Conservation (phyloP, 2,113 vertebrate species). For the Suricata suricatta region DNA sequence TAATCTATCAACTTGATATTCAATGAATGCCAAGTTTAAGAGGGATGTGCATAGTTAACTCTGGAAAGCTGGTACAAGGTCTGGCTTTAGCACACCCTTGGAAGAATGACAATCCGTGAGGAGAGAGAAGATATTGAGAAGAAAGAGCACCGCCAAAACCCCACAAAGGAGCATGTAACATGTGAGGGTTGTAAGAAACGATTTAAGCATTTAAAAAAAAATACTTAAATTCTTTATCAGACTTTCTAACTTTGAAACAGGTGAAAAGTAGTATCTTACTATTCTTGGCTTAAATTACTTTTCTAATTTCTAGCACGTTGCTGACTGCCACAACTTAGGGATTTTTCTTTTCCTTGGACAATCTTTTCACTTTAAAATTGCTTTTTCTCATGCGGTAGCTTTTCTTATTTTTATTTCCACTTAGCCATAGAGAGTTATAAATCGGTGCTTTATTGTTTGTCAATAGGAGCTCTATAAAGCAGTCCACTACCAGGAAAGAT, state of each 20-base stretch:
- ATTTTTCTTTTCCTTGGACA: not conserved
- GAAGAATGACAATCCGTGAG: not conserved
- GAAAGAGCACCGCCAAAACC: not conserved
- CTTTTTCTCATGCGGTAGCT: conserved; percentile 17
- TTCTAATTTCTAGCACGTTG: conserved; percentile 29
- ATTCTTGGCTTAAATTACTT: conserved; percentile 24
- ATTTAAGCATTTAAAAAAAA: not conserved
- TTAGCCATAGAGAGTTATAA: conserved; percentile 54
- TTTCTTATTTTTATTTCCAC: conserved; percentile 59
- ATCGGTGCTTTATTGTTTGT: conserved; percentile 19
- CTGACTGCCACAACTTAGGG: not conserved
- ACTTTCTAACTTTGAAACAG: not conserved
- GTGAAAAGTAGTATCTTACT: not conserved
- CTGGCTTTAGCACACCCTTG: not conserved
- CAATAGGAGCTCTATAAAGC: conserved; percentile 54
- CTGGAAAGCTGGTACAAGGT: not conserved
- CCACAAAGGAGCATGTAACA: not conserved
- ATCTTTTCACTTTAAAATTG: conserved; percentile 28
- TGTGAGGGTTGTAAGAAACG: not conserved
- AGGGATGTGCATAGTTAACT: not conserved
- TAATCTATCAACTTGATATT: not conserved
- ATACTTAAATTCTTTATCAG: not conserved
- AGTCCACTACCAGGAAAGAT: conserved; percentile 1
- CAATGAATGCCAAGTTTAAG: not conserved
- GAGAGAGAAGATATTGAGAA: not conserved